These are phyloP conservation scores for Cyanoramphus novaezelandiae DNA, from an alignment of 2,113 vertebrate genomes.

Conservation along the genomic window DNA sequence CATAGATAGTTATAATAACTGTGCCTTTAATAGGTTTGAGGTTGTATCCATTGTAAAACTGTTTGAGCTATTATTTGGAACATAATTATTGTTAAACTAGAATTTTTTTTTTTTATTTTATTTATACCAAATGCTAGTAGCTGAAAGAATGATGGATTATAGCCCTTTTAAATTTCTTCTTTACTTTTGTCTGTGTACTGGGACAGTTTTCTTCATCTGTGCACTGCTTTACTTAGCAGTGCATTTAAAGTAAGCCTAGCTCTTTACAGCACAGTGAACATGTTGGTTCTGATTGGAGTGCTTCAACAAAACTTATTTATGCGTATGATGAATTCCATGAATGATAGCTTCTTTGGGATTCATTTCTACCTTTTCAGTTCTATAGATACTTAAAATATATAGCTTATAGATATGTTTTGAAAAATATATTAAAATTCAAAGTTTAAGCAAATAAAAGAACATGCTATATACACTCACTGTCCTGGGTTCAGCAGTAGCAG, in stretches of 20 bases:
- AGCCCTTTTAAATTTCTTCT: background rate
- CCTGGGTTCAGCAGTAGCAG: too few relatives aligned
- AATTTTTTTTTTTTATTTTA: background rate
- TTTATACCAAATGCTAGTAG: background rate
- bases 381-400: background rate
- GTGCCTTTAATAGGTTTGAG: background rate
- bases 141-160: background rate
- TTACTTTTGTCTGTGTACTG: background rate
- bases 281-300: background rate
- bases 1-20: background rate
- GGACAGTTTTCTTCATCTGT: background rate
- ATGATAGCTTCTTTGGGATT: background rate
- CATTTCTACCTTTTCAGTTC: background rate
- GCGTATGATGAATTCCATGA: background rate
- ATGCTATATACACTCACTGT: background rate
- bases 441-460: background rate
- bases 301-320: background rate
- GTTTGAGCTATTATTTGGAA: background rate
- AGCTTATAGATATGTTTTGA: background rate
- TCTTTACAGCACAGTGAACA: background rate
- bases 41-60: background rate
- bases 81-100: background rate
- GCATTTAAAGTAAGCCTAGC: background rate
- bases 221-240: background rate
- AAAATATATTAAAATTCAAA: background rate